Evolutionary conservation across 2,797 vertebrate genomes (phyloP).

Genomic region (Podarcis lilfordi): DNA sequence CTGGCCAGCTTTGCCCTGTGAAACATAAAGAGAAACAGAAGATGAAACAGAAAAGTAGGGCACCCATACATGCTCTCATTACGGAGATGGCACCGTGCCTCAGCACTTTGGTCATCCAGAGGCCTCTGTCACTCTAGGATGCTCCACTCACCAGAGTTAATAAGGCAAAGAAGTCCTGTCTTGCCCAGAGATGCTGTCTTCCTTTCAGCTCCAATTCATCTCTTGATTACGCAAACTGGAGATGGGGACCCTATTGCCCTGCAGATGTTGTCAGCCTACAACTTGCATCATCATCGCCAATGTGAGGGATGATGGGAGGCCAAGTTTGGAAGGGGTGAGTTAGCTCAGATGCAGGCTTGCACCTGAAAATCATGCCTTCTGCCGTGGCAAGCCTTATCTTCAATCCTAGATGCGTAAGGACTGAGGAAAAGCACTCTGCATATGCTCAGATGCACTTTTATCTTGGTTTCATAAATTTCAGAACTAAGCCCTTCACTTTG

Average conservation of each 20-base stretch:
- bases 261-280: not conserved
- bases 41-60: not conserved
- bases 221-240: not conserved
- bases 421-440: not conserved
- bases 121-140: not conserved
- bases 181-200: not conserved
- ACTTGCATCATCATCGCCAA: not conserved
- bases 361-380: not conserved
- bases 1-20: conserved; percentile 89
- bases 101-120: not conserved
- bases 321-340: not conserved
- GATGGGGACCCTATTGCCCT: not conserved
- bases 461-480: not conserved
- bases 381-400: not conserved
- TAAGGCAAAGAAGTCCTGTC: not conserved
- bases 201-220: not conserved
- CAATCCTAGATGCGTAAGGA: not conserved
- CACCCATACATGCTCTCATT: not conserved
- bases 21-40: not conserved
- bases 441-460: not conserved
- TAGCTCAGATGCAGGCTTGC: not conserved
- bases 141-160: not conserved
- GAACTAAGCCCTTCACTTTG: not conserved
- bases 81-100: not conserved
- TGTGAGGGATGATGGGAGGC: not conserved